Conservation (phyloP, 2,797 vertebrate genomes). For the Anguilla obscura region DNA sequence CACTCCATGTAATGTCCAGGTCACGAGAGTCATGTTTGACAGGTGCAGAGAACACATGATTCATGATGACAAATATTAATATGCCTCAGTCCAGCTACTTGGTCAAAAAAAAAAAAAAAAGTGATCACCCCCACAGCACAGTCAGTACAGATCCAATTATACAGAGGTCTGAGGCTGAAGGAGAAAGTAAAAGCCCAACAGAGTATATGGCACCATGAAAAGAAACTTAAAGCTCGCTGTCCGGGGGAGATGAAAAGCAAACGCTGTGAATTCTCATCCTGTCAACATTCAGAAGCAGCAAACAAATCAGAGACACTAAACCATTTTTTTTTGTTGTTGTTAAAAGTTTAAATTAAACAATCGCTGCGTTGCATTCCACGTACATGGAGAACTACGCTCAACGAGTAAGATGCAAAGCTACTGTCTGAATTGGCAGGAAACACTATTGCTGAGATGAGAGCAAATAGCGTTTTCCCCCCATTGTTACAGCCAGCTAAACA, state of each 20-base stretch:
- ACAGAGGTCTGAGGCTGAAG: constrained; percentile 3
- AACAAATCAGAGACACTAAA: constrained; percentile 60
- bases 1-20: background rate
- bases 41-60: background rate
- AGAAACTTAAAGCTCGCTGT: constrained; percentile 26
- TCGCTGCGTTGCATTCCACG: background rate
- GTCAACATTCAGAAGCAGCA: constrained; percentile 54
- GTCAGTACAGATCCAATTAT: background rate
- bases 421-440: background rate
- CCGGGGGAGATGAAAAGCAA: constrained; percentile 63
- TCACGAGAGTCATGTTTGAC: background rate
- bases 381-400: background rate
- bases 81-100: background rate
- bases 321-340: constrained; percentile 54
- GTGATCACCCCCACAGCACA: background rate
- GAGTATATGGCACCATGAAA: constrained; percentile 26
- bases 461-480: background rate
- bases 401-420: background rate
- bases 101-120: background rate
- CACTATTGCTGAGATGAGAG: background rate
- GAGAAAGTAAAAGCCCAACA: background rate
- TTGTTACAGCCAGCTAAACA: background rate
- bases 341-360: background rate
- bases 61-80: constrained; percentile 18
- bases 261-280: constrained; percentile 75